These are phyloP conservation scores for Passer domesticus DNA, from an alignment of 2,113 vertebrate species.

Conservation along the genomic window DNA sequence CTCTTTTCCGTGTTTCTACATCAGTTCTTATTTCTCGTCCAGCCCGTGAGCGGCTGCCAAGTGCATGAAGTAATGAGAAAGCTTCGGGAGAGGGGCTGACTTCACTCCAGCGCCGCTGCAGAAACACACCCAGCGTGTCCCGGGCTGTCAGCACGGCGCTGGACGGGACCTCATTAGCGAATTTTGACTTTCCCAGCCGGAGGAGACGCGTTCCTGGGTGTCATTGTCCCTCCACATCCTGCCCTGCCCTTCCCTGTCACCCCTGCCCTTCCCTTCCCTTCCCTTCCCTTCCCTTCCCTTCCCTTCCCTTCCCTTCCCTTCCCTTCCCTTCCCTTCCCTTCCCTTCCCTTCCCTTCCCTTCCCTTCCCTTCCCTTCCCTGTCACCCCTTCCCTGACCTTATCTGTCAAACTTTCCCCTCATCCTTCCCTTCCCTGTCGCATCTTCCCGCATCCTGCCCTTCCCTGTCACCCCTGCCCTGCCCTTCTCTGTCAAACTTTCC, in stretches of 20 bases:
- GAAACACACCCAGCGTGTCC: conserved; percentile 11
- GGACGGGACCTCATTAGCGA: neutral
- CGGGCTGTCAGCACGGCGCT: conserved; percentile 6
- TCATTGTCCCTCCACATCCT: neutral
- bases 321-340: neutral
- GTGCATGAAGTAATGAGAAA: conserved; percentile 37
- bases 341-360: neutral
- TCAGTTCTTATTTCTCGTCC: neutral
- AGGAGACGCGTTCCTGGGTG: neutral
- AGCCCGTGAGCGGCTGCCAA: conserved; percentile 41
- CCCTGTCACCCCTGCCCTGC: too few species aligned
- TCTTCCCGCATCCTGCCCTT: neutral
- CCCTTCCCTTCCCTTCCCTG: too few species aligned
- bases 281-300: neutral
- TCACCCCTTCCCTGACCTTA: too few species aligned
- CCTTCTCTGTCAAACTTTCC: too few species aligned
- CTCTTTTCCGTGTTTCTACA: conserved; percentile 26
- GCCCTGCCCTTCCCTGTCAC: neutral
- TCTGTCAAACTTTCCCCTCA: too few species aligned
- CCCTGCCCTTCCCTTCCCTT: neutral
- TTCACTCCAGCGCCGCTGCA: neutral
- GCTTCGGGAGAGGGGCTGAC: conserved; percentile 17
- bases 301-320: neutral
- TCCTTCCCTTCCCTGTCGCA: too few species aligned
- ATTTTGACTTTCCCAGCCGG: neutral